Evolutionary conservation across 2,113 vertebrate species (phyloP), one percentile per base, ranked within the genome.

Genomic region (Sceloporus undulatus): DNA sequence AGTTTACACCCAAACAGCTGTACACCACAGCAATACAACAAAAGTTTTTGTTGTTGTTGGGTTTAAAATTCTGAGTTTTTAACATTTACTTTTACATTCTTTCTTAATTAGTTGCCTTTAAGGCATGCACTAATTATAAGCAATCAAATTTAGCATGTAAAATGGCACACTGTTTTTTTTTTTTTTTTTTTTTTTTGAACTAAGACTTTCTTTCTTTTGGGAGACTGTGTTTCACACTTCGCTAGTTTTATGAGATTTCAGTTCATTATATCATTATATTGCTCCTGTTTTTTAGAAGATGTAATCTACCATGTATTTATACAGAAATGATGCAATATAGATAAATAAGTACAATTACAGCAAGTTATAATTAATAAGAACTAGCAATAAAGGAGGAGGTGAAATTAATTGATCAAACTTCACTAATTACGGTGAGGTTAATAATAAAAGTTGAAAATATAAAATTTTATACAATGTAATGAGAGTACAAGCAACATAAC

Each of bases 331-430:
- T 18, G 5, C 1, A 5, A 4, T 38, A 90, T 89, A 3, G 29
- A 19, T 79, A 85, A 68, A 90, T 71, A 71, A 71, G 11, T 29
- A 71, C 59, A 62, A 27, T 8, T 78, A 76, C 65, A 87, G 38
- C 6, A 66, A 11, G 83, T 76, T 6, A 68, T 81, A 29, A 21
- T 88, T 74, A 89, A 87, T 77, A 42, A 84, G 5, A 91, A 91
- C 48, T 13, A 83, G 77, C n/a, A 87, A 84, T 21, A 54, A 93
- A 89, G 4, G 79, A 78, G 65, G 87, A 83, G 88, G 23, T 74
- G 9, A 74, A 81, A 84, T 7, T 56, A 82, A 73, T 18, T 78
- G 40, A 75, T 29, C 91, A 18, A 83, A 76, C 79, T 38, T 66
- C 83, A 84, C 85, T 76, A 40, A 78, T 11, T 0, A 78, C 89